A percentile compares a stretch with the other conserved stretches of the same genome.
phyloP scores from a whole-genome alignment of 2,113 vertebrate species.

The Petromus typicus region DNA sequence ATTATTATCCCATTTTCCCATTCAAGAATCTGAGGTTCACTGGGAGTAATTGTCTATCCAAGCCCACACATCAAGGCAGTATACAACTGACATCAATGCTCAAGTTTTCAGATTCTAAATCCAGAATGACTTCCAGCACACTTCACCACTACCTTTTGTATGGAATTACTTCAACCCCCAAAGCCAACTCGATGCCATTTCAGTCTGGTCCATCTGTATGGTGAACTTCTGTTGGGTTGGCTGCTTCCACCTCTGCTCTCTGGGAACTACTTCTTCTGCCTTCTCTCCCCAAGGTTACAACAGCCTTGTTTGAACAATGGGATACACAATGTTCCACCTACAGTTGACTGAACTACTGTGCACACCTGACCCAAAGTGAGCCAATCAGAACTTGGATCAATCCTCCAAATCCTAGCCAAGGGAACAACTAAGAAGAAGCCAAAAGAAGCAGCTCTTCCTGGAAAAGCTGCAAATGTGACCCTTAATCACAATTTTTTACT shows the following conservation, averaged over 20 bases:
- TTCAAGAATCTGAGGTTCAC: not conserved
- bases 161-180: not conserved
- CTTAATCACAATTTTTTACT: not conserved
- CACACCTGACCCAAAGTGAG: not conserved
- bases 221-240: not conserved
- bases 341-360: not conserved
- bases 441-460: not conserved
- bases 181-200: not conserved
- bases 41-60: not conserved
- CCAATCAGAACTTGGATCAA: not conserved
- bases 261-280: not conserved
- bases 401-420: not conserved
- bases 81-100: not conserved
- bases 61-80: not conserved
- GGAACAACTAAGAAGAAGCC: not conserved
- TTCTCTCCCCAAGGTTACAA: not conserved
- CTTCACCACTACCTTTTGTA: not conserved
- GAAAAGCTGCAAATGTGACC: not conserved
- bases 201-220: not conserved
- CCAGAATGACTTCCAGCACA: not conserved
- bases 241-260: not conserved
- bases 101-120: not conserved
- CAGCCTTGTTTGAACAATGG: not conserved
- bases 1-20: not conserved
- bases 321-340: not conserved